Evolutionary conservation across 2,888 invertebrate genomes (phyloP).

Genomic region (Lasioglossum calceatum): DNA sequence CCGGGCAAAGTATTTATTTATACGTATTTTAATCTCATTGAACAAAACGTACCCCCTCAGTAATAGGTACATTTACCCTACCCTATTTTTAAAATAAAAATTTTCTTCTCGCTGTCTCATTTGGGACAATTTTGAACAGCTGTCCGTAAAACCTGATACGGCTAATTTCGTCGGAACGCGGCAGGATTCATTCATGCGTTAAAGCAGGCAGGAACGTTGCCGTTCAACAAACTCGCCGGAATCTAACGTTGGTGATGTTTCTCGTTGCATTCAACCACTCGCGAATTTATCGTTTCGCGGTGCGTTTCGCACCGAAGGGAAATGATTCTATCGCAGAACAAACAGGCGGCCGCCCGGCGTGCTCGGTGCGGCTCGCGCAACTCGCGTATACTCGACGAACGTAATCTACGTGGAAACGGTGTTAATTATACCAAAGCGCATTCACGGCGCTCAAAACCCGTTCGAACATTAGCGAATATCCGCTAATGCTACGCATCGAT

Average conservation of each 20-base stretch:
- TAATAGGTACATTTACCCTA: too few relatives aligned
- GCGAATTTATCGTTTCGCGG: conserved; percentile 29
- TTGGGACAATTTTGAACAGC: background rate
- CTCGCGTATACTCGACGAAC: background rate
- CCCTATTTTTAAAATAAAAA: background rate
- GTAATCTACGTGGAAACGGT: conserved; percentile 49
- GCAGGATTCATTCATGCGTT: background rate
- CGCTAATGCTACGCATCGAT: conserved; percentile 22
- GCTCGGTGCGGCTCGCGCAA: background rate
- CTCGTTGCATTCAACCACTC: background rate
- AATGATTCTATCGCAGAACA: conserved; percentile 5
- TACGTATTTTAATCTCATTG: too few relatives aligned
- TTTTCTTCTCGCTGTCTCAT: background rate
- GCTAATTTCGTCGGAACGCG: background rate
- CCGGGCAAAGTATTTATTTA: too few relatives aligned
- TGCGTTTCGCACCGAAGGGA: background rate
- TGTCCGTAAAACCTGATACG: background rate
- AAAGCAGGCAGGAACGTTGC: background rate
- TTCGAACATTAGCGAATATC: conserved; percentile 39
- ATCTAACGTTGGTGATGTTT: background rate
- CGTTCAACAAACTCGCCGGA: background rate
- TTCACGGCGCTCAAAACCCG: conserved; percentile 13
- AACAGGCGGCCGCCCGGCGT: background rate
- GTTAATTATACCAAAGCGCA: conserved; percentile 43
- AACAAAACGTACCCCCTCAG: too few relatives aligned